A percentile compares a stretch with the other conserved stretches of the same genome.
Evolutionary conservation across 2,113 vertebrate genomes (phyloP).

Genomic region (Gymnocephalus cernua): DNA sequence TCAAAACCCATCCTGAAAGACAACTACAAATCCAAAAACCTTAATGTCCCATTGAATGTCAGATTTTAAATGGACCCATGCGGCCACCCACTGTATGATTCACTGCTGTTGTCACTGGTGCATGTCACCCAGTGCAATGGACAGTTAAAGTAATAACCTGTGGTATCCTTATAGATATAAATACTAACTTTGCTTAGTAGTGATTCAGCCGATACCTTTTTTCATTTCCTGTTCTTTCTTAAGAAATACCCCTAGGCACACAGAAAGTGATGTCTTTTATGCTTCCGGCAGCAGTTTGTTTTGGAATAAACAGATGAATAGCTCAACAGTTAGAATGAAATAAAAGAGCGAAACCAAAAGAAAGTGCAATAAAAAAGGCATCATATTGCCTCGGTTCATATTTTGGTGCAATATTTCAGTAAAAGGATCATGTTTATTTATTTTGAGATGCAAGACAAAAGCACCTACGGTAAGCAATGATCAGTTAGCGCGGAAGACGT

Average conservation of each 20-base stretch:
- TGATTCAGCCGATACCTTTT: conserved; percentile 43
- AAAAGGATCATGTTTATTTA: not conserved
- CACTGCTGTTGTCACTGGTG: conserved; percentile 5
- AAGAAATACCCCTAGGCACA: conserved; percentile 37
- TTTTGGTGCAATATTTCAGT: conserved; percentile 14
- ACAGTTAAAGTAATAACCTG: conserved; percentile 51
- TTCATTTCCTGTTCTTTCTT: conserved; percentile 55
- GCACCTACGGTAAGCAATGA: not conserved
- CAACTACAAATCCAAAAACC: conserved; percentile 60
- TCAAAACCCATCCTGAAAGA: conserved; percentile 35
- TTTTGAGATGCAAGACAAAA: not conserved
- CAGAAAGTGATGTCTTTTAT: conserved; percentile 35
- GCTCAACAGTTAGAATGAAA: conserved; percentile 30
- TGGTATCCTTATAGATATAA: conserved; percentile 32
- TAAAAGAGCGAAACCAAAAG: conserved; percentile 29
- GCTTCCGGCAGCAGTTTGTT: conserved; percentile 41
- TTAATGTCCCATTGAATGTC: conserved; percentile 41
- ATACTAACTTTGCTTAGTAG: conserved; percentile 47
- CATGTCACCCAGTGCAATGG: conserved; percentile 16
- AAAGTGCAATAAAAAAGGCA: not conserved
- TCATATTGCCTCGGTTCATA: not conserved
- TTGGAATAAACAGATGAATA: conserved; percentile 51
- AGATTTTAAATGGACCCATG: conserved; percentile 43
- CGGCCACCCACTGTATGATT: conserved; percentile 17
- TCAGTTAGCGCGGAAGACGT: not conserved